Evolutionary conservation across 2,113 vertebrate species (phyloP).

Genomic region (Ciconia boyciana): DNA sequence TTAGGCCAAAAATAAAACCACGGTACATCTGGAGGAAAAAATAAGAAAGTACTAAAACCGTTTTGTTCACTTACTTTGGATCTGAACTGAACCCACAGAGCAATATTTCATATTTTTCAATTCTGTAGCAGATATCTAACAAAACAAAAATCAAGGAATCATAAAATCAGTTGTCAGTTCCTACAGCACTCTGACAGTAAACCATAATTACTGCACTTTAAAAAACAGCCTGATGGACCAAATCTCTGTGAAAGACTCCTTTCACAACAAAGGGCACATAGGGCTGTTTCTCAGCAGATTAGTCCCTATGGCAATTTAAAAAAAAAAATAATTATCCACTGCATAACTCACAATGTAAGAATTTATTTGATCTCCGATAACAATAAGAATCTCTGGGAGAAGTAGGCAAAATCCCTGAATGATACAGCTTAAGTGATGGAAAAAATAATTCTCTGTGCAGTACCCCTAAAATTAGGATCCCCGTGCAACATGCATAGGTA

Average conservation of each 20-base stretch:
- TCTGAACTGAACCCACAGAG: constrained; percentile 84
- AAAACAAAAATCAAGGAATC: neutral
- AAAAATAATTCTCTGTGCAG: neutral
- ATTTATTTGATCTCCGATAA: neutral
- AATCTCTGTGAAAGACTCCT: neutral
- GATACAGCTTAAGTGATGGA: neutral
- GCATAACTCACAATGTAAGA: neutral
- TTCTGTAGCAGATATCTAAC: constrained; percentile 75
- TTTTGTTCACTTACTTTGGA: constrained; percentile 78
- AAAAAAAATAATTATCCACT: neutral
- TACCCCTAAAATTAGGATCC: neutral
- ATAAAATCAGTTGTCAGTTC: neutral
- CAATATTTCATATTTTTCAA: constrained; percentile 80
- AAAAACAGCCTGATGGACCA: neutral
- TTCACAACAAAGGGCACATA: neutral
- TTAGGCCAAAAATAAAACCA: neutral
- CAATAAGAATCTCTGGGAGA: neutral
- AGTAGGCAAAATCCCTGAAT: neutral
- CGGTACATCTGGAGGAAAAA: neutral
- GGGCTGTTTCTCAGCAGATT: neutral
- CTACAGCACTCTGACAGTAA: neutral
- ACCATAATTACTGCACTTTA: neutral
- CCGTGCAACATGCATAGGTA: fast-evolving
- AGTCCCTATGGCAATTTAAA: neutral
- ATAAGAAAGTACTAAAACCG: neutral